phyloP scores from a whole-genome alignment of 2,888 invertebrate genomes.

The Seira musarum region DNA sequence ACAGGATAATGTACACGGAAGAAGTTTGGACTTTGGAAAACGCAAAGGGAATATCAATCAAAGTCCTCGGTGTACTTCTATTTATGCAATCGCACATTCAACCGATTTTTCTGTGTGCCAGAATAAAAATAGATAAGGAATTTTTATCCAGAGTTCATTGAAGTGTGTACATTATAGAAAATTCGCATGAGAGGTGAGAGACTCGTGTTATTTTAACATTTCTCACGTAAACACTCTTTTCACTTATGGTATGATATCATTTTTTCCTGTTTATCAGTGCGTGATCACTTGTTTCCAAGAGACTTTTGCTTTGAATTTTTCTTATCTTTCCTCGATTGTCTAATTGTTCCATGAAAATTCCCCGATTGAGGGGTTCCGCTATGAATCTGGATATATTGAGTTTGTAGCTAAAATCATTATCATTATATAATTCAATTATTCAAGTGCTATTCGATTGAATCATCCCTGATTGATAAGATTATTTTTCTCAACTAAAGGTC shows the following conservation, averaged over 20 bases:
- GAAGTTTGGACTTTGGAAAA: not conserved
- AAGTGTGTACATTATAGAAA: not conserved
- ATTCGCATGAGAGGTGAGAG: not conserved
- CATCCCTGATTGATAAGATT: not conserved
- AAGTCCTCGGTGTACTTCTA: not conserved
- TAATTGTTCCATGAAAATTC: too few species aligned
- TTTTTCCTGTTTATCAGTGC: not conserved
- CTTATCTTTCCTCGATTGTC: too few species aligned
- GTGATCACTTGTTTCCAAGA: not conserved
- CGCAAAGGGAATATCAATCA: not conserved
- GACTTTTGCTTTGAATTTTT: not conserved
- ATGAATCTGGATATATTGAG: too few species aligned
- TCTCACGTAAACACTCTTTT: not conserved
- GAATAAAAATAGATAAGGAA: too few species aligned
- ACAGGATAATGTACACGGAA: not conserved
- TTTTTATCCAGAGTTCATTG: not conserved
- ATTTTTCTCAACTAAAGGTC: not conserved
- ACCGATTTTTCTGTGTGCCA: too few species aligned
- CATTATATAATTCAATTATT: not conserved
- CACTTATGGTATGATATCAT: not conserved
- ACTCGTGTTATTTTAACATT: not conserved
- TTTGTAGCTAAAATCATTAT: too few species aligned
- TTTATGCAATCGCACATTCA: not conserved
- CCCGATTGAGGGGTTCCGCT: too few species aligned
- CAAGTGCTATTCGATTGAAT: not conserved